A percentile compares a stretch with the other conserved stretches of the same genome.
These are phyloP conservation scores for Heterodera carotae DNA, from an alignment of 1,140 invertebrate genomes.

Conservation along the genomic window DNA sequence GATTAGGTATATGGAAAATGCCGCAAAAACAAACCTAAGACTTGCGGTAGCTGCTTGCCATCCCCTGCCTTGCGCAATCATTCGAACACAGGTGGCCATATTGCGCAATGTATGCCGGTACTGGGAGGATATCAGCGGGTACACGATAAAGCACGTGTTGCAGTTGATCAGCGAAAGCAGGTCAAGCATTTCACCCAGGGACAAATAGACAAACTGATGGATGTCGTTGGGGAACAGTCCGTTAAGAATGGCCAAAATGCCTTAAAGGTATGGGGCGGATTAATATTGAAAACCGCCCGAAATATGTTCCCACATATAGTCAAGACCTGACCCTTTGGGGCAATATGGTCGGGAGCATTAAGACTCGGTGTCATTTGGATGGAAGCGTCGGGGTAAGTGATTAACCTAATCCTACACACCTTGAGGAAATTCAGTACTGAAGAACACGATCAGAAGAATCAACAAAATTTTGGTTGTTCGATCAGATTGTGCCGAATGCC, in stretches of 20 bases:
- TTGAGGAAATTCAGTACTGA: conserved; percentile 48
- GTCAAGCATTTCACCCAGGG: conserved; percentile 49
- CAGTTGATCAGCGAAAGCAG: conserved; percentile 51
- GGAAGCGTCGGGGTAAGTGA: no score
- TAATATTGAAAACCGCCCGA: no score
- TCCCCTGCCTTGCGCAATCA: conserved; percentile 15
- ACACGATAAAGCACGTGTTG: conserved; percentile 55
- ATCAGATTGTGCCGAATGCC: conserved; percentile 43
- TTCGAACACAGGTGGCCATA: conserved; percentile 13
- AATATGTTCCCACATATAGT: no score
- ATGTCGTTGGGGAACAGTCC: conserved; percentile 55
- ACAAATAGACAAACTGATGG: conserved; percentile 56
- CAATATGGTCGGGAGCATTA: no score
- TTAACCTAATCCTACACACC: conserved; percentile 30
- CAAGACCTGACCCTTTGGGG: no score
- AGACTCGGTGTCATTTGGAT: no score
- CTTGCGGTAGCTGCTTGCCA: conserved; percentile 17
- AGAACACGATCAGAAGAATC: conserved; percentile 46
- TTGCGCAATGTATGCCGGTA: conserved; percentile 32
- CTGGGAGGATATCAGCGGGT: conserved; percentile 45
- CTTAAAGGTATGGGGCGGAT: no score
- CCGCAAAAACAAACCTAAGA: no score
- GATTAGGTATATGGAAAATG: no score
- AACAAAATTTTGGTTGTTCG: conserved; percentile 53
- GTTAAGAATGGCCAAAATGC: conserved; percentile 50